Evolutionary conservation across 2,113 vertebrate species (phyloP).

Genomic region (Leucosticte australis): DNA sequence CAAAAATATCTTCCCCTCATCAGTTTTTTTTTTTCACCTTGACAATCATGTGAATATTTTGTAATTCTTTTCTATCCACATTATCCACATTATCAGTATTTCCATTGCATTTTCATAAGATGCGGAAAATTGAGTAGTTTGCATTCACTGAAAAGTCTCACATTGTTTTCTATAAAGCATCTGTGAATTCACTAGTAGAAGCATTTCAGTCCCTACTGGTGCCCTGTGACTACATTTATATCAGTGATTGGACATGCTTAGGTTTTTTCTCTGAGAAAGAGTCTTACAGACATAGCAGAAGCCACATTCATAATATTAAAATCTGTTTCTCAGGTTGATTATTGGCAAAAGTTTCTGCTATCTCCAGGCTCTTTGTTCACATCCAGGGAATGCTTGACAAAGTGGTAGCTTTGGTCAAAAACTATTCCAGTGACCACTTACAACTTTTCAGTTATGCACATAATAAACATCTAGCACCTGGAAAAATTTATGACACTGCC

Average conservation of each 20-base stretch:
- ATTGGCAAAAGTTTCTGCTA: background rate
- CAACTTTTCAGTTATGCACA: background rate
- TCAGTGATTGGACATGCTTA: background rate
- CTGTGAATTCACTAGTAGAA: background rate
- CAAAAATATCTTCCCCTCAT: background rate
- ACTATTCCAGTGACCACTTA: background rate
- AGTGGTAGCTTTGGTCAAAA: background rate
- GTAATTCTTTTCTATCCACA: background rate
- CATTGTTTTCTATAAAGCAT: background rate
- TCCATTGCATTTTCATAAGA: background rate
- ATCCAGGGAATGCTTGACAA: background rate
- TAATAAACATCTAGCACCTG: background rate
- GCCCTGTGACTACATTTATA: background rate
- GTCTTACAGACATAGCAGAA: background rate
- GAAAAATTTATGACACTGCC: background rate
- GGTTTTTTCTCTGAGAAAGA: background rate
- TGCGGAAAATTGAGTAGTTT: background rate
- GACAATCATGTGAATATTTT: background rate
- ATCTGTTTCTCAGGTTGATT: background rate
- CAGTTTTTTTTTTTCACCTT: background rate
- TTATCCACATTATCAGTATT: background rate
- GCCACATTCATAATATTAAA: background rate
- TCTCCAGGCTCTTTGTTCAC: background rate
- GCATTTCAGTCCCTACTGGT: background rate
- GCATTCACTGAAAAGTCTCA: background rate